Conservation (phyloP, 2,113 vertebrate species). For the Zapornia atra region DNA sequence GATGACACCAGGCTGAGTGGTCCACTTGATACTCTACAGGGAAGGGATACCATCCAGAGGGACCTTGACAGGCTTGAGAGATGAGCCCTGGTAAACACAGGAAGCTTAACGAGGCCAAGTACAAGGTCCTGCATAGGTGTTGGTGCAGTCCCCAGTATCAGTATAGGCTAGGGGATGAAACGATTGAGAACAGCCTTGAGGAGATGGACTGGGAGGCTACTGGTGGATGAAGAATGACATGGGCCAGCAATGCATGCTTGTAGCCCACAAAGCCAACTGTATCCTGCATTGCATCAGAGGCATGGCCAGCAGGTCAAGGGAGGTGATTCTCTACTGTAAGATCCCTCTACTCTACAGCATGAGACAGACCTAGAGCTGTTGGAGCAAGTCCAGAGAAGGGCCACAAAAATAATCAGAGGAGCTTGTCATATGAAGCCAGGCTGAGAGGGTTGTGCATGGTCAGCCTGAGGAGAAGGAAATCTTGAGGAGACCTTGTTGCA, state of each 20-base stretch:
- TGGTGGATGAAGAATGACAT: neutral
- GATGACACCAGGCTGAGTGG: neutral
- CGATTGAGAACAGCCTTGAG: neutral
- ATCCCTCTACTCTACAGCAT: neutral
- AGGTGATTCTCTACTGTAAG: neutral
- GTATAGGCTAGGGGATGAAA: neutral
- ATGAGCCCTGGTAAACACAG: too few species aligned
- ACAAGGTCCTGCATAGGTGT: neutral
- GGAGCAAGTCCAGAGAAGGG: neutral
- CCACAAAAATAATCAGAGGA: neutral
- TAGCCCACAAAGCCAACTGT: neutral
- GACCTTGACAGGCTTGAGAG: neutral
- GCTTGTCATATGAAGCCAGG: neutral
- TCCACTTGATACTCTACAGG: neutral
- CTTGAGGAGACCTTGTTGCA: neutral
- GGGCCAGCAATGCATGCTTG: neutral
- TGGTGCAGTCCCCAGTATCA: too few species aligned
- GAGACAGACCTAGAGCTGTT: rapidly evolving
- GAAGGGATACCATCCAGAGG: neutral
- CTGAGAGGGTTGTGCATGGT: neutral
- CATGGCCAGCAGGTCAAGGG: neutral
- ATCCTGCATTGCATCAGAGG: neutral
- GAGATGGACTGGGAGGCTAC: neutral
- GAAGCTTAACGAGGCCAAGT: neutral
- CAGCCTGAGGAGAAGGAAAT: neutral